Evolutionary conservation across 2,113 vertebrate species (phyloP).

Genomic region (Eurypyga helias): DNA sequence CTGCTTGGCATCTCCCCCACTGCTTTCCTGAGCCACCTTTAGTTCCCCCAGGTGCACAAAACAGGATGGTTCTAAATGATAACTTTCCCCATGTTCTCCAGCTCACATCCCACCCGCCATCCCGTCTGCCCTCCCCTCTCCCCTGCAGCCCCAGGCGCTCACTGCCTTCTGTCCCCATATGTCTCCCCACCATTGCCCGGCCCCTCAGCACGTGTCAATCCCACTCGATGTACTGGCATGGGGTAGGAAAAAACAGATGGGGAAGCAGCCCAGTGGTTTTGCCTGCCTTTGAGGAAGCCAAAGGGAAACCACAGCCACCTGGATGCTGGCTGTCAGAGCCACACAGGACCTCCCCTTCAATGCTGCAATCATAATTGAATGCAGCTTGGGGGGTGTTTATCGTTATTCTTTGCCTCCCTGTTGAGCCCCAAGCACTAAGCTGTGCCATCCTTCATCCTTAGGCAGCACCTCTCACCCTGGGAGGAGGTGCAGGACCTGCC

Average conservation of each 20-base stretch:
- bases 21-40: background rate
- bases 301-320: background rate
- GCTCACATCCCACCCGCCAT: accelerated
- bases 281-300: background rate
- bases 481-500: background rate
- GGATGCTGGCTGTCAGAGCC: background rate
- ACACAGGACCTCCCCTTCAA: background rate
- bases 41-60: background rate
- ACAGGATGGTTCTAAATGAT: background rate
- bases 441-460: background rate
- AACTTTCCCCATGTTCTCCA: background rate
- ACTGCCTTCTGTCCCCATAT: background rate
- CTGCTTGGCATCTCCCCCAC: accelerated
- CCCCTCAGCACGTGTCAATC: accelerated
- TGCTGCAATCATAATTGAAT: background rate
- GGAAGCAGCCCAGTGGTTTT: background rate
- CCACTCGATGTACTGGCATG: accelerated
- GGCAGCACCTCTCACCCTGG: background rate
- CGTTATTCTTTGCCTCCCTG: background rate
- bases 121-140: background rate
- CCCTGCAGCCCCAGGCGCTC: background rate
- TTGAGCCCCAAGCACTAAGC: background rate
- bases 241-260: background rate
- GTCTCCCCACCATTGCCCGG: background rate
- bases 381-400: accelerated